A percentile compares a stretch with the other conserved stretches of the same genome.
Conservation (phyloP, 2,888 invertebrate species). For the Clivina fossor region DNA sequence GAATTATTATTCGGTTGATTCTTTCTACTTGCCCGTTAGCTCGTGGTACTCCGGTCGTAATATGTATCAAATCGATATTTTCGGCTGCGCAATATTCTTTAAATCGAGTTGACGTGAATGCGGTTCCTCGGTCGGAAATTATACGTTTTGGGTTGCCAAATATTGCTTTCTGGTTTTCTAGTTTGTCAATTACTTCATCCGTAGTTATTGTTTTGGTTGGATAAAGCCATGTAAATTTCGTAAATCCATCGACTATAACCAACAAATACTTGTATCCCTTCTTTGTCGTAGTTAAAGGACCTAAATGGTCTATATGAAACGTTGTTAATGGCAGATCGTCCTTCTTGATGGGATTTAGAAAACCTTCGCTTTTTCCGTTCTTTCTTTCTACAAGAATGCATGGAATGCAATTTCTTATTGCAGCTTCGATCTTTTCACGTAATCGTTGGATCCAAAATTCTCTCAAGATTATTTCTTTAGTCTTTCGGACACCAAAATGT, state of each 20-base stretch:
- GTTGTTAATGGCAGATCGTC: conserved; percentile 9
- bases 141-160: conserved; percentile 21
- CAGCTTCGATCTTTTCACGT: neutral
- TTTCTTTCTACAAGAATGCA: conserved; percentile 5
- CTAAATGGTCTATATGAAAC: conserved; percentile 11
- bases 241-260: conserved; percentile 24
- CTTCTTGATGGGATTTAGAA: conserved; percentile 15
- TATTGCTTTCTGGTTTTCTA: neutral
- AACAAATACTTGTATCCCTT: conserved; percentile 19
- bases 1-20: neutral
- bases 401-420: conserved; percentile 7
- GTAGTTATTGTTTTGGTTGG: neutral
- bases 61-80: neutral
- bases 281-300: conserved; percentile 9
- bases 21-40: conserved; percentile 20
- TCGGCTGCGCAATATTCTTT: neutral
- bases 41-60: conserved; percentile 8
- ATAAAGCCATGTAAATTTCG: conserved; percentile 22
- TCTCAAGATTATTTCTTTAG: too few relatives aligned
- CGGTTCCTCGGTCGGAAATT: conserved; percentile 11
- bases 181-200: conserved; percentile 10
- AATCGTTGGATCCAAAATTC: too few relatives aligned
- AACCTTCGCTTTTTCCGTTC: conserved; percentile 15
- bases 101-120: conserved; percentile 10
- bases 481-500: too few relatives aligned